These are phyloP conservation scores for Dendrocincla fuliginosa DNA, from an alignment of 2,797 vertebrate species.

Conservation along the genomic window DNA sequence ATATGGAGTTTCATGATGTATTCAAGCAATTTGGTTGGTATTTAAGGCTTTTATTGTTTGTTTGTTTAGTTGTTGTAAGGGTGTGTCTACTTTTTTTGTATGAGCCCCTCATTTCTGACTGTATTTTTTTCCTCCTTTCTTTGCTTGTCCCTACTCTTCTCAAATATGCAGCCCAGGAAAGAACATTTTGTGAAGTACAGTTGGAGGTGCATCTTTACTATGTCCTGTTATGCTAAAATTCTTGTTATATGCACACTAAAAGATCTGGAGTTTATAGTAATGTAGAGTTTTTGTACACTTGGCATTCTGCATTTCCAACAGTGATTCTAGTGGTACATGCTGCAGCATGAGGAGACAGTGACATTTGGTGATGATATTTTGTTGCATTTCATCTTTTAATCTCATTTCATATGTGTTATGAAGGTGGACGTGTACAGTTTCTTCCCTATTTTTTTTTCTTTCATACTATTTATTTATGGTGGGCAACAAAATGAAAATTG, in stretches of 20 bases:
- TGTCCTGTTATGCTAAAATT: neutral
- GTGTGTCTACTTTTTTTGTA: neutral
- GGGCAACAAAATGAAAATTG: neutral
- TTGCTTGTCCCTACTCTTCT: neutral
- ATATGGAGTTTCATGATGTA: neutral
- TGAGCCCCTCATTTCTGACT: neutral
- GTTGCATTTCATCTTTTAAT: neutral
- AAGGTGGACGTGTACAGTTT: neutral
- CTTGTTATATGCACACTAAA: neutral
- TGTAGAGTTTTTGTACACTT: neutral
- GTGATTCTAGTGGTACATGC: rapidly evolving
- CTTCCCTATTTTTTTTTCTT: neutral
- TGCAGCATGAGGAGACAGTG: neutral
- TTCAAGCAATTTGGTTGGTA: neutral
- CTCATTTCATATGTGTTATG: neutral
- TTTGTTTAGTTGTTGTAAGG: neutral
- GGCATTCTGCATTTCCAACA: neutral
- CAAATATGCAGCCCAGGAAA: neutral
- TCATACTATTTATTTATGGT: neutral
- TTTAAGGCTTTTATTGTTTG: neutral
- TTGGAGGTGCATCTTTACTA: neutral
- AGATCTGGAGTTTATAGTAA: neutral
- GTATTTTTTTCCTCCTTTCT: neutral
- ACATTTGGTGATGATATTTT: neutral
- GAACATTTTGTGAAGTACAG: neutral